phyloP scores from a whole-genome alignment of 2,113 vertebrate genomes.

The Erythrocercus mccallii region DNA sequence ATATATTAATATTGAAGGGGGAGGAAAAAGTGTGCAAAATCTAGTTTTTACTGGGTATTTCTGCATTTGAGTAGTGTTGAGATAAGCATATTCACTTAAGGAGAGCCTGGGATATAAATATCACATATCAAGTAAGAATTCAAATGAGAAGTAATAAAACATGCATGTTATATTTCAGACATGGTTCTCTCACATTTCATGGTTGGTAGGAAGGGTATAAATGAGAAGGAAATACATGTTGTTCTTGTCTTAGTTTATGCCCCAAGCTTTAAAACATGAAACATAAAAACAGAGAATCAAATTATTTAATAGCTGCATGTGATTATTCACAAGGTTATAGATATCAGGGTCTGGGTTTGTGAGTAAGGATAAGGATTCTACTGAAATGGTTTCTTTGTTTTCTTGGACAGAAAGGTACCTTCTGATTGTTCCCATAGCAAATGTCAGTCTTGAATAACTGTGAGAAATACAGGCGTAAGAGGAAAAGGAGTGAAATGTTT shows the following conservation, averaged over 20 bases:
- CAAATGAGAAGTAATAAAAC: not conserved
- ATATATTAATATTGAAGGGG: not conserved
- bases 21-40: not conserved
- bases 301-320: not conserved
- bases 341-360: not conserved
- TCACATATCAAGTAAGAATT: not conserved
- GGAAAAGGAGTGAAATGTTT: not conserved
- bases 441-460: not conserved
- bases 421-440: not conserved
- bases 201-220: not conserved
- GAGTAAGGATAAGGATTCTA: not conserved
- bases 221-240: not conserved
- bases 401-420: not conserved
- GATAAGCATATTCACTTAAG: not conserved
- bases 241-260: not conserved
- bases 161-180: not conserved
- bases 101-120: not conserved
- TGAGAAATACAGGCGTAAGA: not conserved
- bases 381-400: not conserved
- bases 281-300: not conserved
- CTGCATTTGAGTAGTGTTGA: not conserved
- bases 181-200: not conserved
- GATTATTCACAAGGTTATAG: not conserved
- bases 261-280: not conserved
- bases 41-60: not conserved